Conservation (phyloP, 1,140 invertebrate genomes). For the Hormaphis cornu region DNA sequence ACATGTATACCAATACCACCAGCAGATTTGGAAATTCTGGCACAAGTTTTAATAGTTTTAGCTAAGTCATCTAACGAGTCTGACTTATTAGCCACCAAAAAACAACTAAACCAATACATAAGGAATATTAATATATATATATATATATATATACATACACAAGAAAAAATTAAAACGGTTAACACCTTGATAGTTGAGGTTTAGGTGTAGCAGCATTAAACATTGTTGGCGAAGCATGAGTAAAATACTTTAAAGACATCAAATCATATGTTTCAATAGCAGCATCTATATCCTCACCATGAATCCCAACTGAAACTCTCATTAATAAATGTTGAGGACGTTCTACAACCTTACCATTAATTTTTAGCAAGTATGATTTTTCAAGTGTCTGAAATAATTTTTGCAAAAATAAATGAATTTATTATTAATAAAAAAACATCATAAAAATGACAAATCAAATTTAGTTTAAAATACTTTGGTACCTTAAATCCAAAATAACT, state of each 20-base stretch:
- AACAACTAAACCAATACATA: conserved; percentile 57
- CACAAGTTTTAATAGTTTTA: conserved; percentile 87
- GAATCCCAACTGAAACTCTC: conserved; percentile 94
- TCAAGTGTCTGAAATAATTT: conserved; percentile 65
- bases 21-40: conserved; percentile 91
- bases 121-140: conserved; percentile 3
- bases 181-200: conserved; percentile 81
- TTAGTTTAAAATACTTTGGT: conserved; percentile 7
- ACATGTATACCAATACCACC: conserved; percentile 96
- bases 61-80: conserved; percentile 99
- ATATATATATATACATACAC: no score
- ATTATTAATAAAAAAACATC: background rate
- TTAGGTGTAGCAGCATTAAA: conserved; percentile 87
- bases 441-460: background rate
- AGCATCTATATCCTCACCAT: conserved; percentile 83
- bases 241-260: conserved; percentile 92
- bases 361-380: conserved; percentile 87
- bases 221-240: conserved; percentile 93
- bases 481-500: conserved; percentile 98
- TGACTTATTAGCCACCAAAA: conserved; percentile 86
- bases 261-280: conserved; percentile 96
- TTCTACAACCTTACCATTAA: conserved; percentile 88
- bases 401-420: background rate
- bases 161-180: background rate
- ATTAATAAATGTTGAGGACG: conserved; percentile 98